Conservation (phyloP, 2,113 vertebrate species). For the Diphyllodes magnificus region DNA sequence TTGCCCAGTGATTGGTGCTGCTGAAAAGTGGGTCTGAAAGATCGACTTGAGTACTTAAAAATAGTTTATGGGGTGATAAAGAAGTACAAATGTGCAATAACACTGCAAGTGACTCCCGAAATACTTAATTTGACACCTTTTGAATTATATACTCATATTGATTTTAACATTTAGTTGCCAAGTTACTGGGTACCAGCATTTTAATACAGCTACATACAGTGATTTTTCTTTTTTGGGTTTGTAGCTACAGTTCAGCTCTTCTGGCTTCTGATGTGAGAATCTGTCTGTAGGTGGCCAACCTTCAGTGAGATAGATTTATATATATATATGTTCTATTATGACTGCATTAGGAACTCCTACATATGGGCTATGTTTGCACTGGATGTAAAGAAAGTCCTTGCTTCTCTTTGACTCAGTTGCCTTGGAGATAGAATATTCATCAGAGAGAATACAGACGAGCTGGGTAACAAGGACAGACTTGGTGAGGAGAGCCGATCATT, state of each 20-base stretch:
- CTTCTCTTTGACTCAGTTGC: conserved; percentile 29
- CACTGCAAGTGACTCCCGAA: neutral
- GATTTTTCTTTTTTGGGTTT: conserved; percentile 30
- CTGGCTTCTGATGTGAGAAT: conserved; percentile 45
- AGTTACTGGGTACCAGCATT: neutral
- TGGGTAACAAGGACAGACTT: neutral
- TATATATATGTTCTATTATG: conserved; percentile 27
- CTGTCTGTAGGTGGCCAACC: conserved; percentile 49
- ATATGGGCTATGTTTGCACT: conserved; percentile 40
- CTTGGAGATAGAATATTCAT: conserved; percentile 32
- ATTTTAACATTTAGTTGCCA: neutral
- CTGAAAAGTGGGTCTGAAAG: neutral
- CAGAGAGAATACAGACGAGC: neutral
- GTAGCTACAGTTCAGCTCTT: conserved; percentile 23
- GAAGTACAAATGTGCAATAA: neutral
- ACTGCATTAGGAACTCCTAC: conserved; percentile 45
- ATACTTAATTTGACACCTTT: neutral
- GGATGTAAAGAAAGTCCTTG: conserved; percentile 46
- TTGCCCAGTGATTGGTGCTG: neutral
- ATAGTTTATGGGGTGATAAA: neutral
- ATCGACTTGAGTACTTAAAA: neutral
- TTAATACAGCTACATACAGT: neutral
- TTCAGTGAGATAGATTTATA: neutral
- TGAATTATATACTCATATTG: neutral
- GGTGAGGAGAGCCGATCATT: neutral